Evolutionary conservation across 2,797 vertebrate genomes (phyloP).

Genomic region (Pseudochromis fuscus): DNA sequence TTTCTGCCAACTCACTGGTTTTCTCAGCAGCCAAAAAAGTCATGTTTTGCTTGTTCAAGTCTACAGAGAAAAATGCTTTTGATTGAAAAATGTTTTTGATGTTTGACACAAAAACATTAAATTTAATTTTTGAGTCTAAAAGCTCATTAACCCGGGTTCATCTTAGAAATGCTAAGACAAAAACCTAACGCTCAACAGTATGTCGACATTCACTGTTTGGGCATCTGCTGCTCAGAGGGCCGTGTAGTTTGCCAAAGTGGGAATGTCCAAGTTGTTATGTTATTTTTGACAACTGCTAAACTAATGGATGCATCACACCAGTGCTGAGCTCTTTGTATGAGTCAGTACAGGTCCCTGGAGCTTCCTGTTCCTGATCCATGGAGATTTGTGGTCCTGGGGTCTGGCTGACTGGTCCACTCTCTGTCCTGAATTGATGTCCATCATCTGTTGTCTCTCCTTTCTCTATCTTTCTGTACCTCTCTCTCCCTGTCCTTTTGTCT

Average conservation of each 20-base stretch:
- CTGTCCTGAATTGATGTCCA: too few relatives aligned
- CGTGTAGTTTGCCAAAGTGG: not conserved
- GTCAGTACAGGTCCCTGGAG: too few relatives aligned
- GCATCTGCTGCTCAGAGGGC: not conserved
- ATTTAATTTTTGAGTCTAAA: constrained; percentile 27
- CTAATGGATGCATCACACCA: not conserved
- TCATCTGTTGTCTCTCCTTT: too few relatives aligned
- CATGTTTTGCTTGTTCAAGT: constrained; percentile 25
- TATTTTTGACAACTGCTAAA: not conserved
- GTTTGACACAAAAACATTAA: constrained; percentile 37
- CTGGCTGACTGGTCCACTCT: too few relatives aligned
- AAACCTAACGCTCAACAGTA: constrained; percentile 8
- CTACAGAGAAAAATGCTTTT: constrained; percentile 17
- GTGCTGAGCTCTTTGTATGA: not conserved
- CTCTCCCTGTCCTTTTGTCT: too few relatives aligned
- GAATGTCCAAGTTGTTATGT: not conserved
- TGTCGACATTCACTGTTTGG: constrained; percentile 7
- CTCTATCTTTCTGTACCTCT: too few relatives aligned
- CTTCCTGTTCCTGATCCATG: too few relatives aligned
- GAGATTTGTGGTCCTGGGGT: too few relatives aligned
- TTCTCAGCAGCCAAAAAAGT: not conserved
- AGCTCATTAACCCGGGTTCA: constrained; percentile 49
- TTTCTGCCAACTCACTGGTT: constrained; percentile 18
- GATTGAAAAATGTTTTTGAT: constrained; percentile 49
- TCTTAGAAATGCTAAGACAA: constrained; percentile 7